These are phyloP conservation scores for Asbolus verrucosus DNA, from an alignment of 1,140 invertebrate genomes.

Conservation along the genomic window DNA sequence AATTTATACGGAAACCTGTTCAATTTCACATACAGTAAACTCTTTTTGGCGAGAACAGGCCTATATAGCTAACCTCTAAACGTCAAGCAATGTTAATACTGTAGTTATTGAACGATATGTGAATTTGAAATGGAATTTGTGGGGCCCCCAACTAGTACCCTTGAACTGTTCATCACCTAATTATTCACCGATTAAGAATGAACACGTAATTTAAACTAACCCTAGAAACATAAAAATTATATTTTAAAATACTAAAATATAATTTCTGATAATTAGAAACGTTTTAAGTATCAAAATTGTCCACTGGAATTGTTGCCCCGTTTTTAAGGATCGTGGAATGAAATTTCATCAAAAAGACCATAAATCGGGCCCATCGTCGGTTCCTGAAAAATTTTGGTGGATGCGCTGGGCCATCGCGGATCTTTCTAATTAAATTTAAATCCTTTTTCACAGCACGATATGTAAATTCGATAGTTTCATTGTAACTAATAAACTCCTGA, in stretches of 20 bases:
- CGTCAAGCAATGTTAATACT: slow-evolving; percentile 4
- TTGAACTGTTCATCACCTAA: slow-evolving; percentile 37
- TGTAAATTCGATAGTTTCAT: slow-evolving; percentile 60
- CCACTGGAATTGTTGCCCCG: slow-evolving; percentile 55
- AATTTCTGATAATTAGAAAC: slow-evolving; percentile 37
- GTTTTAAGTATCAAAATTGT: slow-evolving; percentile 44
- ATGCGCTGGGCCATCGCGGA: slow-evolving; percentile 36
- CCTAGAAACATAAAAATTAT: slow-evolving; percentile 41
- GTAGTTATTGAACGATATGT: slow-evolving; percentile 36
- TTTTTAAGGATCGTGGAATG: slow-evolving; percentile 51
- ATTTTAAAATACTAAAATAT: slow-evolving; percentile 40
- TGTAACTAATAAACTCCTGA: slow-evolving; percentile 15
- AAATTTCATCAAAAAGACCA: slow-evolving; percentile 38
- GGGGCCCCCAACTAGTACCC: slow-evolving; percentile 14
- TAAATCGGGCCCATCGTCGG: neutral
- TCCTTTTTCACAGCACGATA: slow-evolving; percentile 62
- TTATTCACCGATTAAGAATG: slow-evolving; percentile 25
- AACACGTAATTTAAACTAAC: slow-evolving; percentile 17
- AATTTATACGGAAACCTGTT: slow-evolving; percentile 14
- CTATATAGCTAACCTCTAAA: neutral
- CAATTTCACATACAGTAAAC: slow-evolving; percentile 14
- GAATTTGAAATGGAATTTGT: slow-evolving; percentile 43
- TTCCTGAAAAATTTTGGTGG: slow-evolving; percentile 10
- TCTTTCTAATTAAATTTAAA: slow-evolving; percentile 39
- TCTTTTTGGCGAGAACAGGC: neutral